phyloP scores from a whole-genome alignment of 2,888 invertebrate genomes.

The Molorchus minor region DNA sequence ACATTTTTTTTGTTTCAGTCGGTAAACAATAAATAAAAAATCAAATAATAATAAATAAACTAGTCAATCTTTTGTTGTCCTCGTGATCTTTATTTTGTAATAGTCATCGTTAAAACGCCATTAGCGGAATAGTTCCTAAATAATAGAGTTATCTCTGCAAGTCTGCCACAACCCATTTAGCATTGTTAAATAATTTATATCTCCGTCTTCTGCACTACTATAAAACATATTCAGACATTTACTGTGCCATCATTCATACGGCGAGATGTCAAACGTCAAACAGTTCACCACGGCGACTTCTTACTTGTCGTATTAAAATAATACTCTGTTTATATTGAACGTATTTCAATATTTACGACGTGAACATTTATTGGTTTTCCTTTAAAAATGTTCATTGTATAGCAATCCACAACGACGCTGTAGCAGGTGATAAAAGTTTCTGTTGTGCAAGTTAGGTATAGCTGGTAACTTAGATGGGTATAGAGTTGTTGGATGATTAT shows the following conservation, averaged over 20 bases:
- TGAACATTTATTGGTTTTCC: conserved; percentile 27
- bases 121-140: conserved; percentile 11
- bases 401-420: conserved; percentile 16
- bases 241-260: conserved; percentile 31
- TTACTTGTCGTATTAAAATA: conserved; percentile 23
- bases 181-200: conserved; percentile 25
- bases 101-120: too few species aligned
- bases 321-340: conserved; percentile 27
- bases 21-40: too few species aligned
- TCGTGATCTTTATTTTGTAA: too few species aligned
- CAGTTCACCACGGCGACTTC: conserved; percentile 25
- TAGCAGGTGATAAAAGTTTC: conserved; percentile 28
- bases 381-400: conserved; percentile 27
- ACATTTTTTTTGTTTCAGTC: too few species aligned
- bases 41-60: background rate
- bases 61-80: background rate
- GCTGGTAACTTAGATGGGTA: conserved; percentile 20
- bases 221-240: conserved; percentile 31
- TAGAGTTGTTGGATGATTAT: conserved; percentile 20
- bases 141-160: conserved; percentile 33
- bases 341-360: conserved; percentile 33
- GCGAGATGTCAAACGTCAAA: conserved; percentile 16
- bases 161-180: conserved; percentile 11
- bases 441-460: conserved; percentile 21
- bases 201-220: conserved; percentile 21